Conservation (phyloP, 2,797 vertebrate species). For the Molossus alvarezi region DNA sequence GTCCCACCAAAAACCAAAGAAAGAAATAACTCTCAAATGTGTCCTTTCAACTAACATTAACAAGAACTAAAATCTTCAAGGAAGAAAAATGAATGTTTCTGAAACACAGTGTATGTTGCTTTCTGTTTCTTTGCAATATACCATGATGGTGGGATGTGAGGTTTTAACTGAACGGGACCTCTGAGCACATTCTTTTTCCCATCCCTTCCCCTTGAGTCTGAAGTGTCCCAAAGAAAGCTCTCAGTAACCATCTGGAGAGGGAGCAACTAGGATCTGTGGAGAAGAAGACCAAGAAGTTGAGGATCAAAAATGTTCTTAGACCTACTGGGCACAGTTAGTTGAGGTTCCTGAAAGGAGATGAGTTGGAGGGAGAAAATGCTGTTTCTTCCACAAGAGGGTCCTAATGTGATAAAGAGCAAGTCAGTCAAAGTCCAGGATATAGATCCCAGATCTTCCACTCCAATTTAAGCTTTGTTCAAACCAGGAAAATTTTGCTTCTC, state of each 20-base stretch:
- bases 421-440: neutral
- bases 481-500: neutral
- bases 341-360: neutral
- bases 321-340: neutral
- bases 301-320: neutral
- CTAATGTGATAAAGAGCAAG: neutral
- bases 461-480: neutral
- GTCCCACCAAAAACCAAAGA: neutral
- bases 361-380: neutral
- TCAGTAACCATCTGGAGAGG: neutral
- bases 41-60: neutral
- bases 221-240: neutral
- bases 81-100: neutral
- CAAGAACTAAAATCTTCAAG: neutral
- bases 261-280: neutral
- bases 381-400: neutral
- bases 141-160: neutral
- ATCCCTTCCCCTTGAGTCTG: neutral
- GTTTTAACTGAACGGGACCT: neutral
- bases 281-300: neutral
- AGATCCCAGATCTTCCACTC: conserved; percentile 4
- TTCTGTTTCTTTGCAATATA: neutral
- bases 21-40: neutral
- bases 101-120: neutral
- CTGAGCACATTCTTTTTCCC: neutral